Evolutionary conservation across 2,113 vertebrate genomes (phyloP), one percentile per base, ranked within the genome.

Genomic region (Peromyscus leucopus): DNA sequence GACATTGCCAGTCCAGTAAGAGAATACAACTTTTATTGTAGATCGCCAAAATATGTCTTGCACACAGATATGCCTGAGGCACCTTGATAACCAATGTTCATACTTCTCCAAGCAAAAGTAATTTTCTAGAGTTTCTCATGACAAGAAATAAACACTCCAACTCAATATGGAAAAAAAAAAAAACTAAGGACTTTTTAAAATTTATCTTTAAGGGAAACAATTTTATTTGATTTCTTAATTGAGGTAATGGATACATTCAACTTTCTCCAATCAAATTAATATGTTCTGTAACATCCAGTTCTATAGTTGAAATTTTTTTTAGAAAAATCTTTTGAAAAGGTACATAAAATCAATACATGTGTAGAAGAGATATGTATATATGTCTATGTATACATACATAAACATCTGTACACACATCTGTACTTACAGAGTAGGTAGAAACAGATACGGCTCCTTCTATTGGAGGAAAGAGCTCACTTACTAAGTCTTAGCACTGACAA

Each of bases 11-110:
- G 11, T 80, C 59, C 28, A 10, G 48, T n/a, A 76, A 76, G 42
- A 16, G 16, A 89, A 12, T 72, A 86, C 22, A 72, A 76, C 75
- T 96, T 95, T 91, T 96, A 72, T 65, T 89, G 61, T 17, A 91
- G 74, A 76, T 95, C 90, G 33, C 3, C 78, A 93, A 39, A 92
- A 21, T 24, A 87, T 80, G 22, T 91, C 21, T 89, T 51, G 79
- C 46, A 42, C n/a, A 39, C 19, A 82, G 59, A 36, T 89, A 9
- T 69, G 51, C 87, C 55, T 94, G 13, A n/a, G 51, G 3, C 7
- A 92, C n/a, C 19, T 96, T 72, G 85, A 79, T 31, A 86, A 95
- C 31, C 85, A 93, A 95, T 59, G 89, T 83, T 83, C 88, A 46
- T 63, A 89, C 69, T 51, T 87, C 39, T 59, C 51, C 21, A 80